phyloP scores from a whole-genome alignment of 2,888 invertebrate genomes.

The Cosmorhoe ocellata region DNA sequence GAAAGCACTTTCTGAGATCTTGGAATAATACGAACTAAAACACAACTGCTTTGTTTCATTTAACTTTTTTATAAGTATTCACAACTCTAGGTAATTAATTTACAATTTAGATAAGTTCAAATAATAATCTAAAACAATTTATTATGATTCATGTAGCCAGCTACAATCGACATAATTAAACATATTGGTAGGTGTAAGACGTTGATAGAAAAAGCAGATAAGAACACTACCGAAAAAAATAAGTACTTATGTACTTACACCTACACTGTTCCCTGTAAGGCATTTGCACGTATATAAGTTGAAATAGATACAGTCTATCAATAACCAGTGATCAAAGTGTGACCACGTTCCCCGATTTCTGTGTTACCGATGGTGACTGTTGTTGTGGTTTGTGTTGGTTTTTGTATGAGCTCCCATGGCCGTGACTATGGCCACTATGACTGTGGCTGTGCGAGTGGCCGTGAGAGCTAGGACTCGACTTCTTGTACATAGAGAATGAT shows the following conservation, averaged over 20 bases:
- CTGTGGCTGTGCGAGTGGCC: slow-evolving; percentile 51
- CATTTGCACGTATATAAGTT: neutral
- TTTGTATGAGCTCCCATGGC: slow-evolving; percentile 41
- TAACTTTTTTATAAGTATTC: slow-evolving; percentile 7
- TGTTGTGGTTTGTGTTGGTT: slow-evolving; percentile 33
- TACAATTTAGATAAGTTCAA: too few relatives aligned
- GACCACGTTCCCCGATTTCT: slow-evolving; percentile 54
- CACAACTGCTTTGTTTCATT: slow-evolving; percentile 25
- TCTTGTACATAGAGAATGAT: slow-evolving; percentile 78
- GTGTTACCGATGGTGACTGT: slow-evolving; percentile 28
- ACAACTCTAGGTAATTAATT: neutral
- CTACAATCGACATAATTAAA: too few relatives aligned
- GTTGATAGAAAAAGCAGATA: too few relatives aligned
- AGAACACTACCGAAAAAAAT: too few relatives aligned
- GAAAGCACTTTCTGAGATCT: slow-evolving; percentile 38
- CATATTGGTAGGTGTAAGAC: too few relatives aligned
- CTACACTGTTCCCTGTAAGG: neutral
- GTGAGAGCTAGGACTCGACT: slow-evolving; percentile 54
- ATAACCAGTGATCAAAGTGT: slow-evolving; percentile 48
- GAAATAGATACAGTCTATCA: neutral
- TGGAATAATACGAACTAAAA: slow-evolving; percentile 31
- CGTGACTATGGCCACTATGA: slow-evolving; percentile 33
- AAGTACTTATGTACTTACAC: too few relatives aligned
- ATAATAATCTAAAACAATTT: too few relatives aligned
- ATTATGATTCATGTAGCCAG: too few relatives aligned